Evolutionary conservation across 2,797 vertebrate species (phyloP).

Genomic region (Chiroxiphia lanceolata): DNA sequence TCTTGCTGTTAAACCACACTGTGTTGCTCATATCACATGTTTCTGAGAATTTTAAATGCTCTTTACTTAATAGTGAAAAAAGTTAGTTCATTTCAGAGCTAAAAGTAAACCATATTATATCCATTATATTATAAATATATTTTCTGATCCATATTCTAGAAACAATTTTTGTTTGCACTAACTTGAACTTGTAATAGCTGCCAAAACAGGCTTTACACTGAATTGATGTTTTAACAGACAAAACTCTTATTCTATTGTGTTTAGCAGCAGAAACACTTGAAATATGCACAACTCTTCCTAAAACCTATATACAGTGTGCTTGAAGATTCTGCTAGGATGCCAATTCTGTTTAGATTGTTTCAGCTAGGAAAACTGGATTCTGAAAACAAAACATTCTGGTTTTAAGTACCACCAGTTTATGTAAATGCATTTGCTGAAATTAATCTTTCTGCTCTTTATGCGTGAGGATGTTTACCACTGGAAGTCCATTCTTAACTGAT

Average conservation of each 20-base stretch:
- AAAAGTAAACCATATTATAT: background rate
- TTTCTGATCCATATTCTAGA: background rate
- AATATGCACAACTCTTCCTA: background rate
- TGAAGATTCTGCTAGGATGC: background rate
- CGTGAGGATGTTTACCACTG: background rate
- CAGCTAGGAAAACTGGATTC: background rate
- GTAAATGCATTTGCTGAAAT: background rate
- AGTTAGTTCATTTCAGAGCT: background rate
- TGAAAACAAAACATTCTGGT: background rate
- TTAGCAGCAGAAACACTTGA: background rate
- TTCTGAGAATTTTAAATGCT: background rate
- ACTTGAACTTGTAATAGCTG: background rate
- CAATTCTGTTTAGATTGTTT: background rate
- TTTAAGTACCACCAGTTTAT: background rate
- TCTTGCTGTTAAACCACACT: background rate
- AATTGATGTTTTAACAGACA: background rate
- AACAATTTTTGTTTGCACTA: background rate
- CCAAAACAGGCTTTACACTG: background rate
- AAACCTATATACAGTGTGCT: background rate
- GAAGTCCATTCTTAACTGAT: background rate
- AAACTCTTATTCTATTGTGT: background rate
- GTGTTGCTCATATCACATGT: background rate
- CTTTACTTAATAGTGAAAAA: background rate
- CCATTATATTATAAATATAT: background rate
- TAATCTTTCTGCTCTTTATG: background rate